Conservation (phyloP, 2,797 vertebrate genomes). For the Mus spretus region DNA sequence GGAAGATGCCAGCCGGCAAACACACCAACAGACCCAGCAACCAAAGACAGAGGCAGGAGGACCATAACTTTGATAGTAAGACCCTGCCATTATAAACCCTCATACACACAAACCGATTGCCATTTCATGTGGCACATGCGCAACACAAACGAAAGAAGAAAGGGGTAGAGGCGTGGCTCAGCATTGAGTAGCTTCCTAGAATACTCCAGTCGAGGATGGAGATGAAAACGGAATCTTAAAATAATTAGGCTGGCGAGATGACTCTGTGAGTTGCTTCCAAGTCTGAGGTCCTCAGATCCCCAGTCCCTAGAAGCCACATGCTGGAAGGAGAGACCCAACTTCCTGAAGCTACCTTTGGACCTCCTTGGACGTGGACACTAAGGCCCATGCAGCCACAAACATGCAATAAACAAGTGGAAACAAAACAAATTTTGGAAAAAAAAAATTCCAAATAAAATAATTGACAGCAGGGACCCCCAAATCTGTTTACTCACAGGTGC, state of each 20-base stretch:
- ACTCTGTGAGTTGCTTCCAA: neutral
- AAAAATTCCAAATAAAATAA: neutral
- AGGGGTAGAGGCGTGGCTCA: neutral
- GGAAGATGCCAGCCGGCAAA: neutral
- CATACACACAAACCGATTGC: neutral
- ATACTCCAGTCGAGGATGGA: neutral
- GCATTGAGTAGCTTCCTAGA: neutral
- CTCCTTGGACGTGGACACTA: neutral
- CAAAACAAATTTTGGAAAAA: no score
- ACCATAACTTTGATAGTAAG: neutral
- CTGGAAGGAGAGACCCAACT: neutral
- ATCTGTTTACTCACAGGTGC: neutral
- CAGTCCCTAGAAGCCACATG: neutral
- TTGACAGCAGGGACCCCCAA: neutral
- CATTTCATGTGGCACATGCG: neutral
- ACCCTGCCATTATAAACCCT: neutral
- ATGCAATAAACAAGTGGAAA: neutral
- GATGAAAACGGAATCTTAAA: neutral
- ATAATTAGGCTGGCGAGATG: neutral
- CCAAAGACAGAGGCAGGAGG: neutral
- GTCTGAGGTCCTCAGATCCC: neutral
- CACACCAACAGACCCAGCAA: neutral
- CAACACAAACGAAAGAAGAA: neutral
- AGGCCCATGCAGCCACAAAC: neutral
- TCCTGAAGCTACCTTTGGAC: no score